These are phyloP conservation scores for Notospermus geniculatus DNA, from an alignment of 1,140 invertebrate genomes.

Conservation along the genomic window DNA sequence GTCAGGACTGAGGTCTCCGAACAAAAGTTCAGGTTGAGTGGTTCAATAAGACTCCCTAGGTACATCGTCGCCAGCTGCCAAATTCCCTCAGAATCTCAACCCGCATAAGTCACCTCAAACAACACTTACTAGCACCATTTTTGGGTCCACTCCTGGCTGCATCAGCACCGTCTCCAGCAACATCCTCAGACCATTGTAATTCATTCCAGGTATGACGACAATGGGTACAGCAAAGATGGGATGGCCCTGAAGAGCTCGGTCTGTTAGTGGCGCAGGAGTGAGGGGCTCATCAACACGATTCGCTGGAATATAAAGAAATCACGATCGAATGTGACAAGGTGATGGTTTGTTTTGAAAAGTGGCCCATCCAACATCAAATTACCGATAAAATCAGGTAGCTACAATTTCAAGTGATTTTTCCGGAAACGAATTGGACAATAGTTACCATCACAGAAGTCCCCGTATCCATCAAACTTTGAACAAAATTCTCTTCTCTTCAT, in stretches of 20 bases:
- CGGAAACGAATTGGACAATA: too few relatives aligned
- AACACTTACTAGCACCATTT: slow-evolving; percentile 47
- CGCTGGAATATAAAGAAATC: slow-evolving; percentile 39
- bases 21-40: too few relatives aligned
- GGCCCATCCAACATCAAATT: too few relatives aligned
- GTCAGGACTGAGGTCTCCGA: too few relatives aligned
- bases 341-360: too few relatives aligned
- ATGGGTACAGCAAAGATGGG: slow-evolving; percentile 57
- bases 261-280: slow-evolving; percentile 53
- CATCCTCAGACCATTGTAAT: slow-evolving; percentile 53
- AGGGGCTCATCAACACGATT: slow-evolving; percentile 54
- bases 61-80: too few relatives aligned
- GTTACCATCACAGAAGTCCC: slow-evolving; percentile 57
- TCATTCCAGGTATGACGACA: slow-evolving; percentile 56
- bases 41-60: too few relatives aligned
- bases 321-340: too few relatives aligned
- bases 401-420: too few relatives aligned
- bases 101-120: neutral
- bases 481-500: slow-evolving; percentile 55
- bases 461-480: slow-evolving; percentile 54
- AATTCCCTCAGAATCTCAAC: too few relatives aligned
- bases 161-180: slow-evolving; percentile 58
- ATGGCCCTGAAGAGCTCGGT: slow-evolving; percentile 53
- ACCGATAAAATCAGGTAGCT: too few relatives aligned
- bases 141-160: slow-evolving; percentile 58